Percentiles rank a stretch among this genome's conserved stretches.
These are phyloP conservation scores for Diplolepis rosae DNA, from an alignment of 2,888 invertebrate genomes.

Conservation along the genomic window DNA sequence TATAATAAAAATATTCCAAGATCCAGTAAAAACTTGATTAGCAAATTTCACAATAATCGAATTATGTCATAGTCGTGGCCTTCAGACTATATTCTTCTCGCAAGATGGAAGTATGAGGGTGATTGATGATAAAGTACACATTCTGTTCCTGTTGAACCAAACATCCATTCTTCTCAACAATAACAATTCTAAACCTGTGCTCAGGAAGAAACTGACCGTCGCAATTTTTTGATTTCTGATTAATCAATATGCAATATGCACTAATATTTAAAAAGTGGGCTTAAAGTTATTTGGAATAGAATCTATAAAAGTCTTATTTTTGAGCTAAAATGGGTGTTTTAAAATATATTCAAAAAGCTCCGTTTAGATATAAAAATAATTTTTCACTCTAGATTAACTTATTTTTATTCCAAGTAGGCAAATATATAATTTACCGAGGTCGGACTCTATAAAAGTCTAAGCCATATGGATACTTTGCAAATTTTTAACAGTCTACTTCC, in stretches of 20 bases:
- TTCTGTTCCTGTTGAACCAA: constrained; percentile 8
- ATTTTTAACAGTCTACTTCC: too few relatives aligned
- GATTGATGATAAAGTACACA: constrained; percentile 11
- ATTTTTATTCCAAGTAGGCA: too few relatives aligned
- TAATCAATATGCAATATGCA: not conserved
- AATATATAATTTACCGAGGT: too few relatives aligned
- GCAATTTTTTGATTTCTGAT: not conserved
- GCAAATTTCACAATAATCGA: not conserved
- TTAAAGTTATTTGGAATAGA: not conserved
- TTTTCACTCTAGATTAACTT: too few relatives aligned
- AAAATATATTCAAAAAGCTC: too few relatives aligned
- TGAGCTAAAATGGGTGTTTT: too few relatives aligned
- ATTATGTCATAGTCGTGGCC: not conserved
- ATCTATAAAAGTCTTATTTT: not conserved
- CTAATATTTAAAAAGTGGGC: not conserved
- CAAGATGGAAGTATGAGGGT: constrained; percentile 16
- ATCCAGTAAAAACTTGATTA: not conserved
- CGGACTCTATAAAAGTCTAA: too few relatives aligned
- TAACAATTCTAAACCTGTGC: too few relatives aligned
- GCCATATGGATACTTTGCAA: too few relatives aligned
- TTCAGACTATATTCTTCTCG: not conserved
- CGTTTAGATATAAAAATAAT: too few relatives aligned
- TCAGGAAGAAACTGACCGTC: not conserved
- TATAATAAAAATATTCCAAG: not conserved
- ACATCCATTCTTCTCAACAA: not conserved